Percentiles rank a stretch among this genome's conserved stretches.
These are phyloP conservation scores for Penaeus indicus DNA, from an alignment of 1,140 invertebrate genomes.

Conservation along the genomic window DNA sequence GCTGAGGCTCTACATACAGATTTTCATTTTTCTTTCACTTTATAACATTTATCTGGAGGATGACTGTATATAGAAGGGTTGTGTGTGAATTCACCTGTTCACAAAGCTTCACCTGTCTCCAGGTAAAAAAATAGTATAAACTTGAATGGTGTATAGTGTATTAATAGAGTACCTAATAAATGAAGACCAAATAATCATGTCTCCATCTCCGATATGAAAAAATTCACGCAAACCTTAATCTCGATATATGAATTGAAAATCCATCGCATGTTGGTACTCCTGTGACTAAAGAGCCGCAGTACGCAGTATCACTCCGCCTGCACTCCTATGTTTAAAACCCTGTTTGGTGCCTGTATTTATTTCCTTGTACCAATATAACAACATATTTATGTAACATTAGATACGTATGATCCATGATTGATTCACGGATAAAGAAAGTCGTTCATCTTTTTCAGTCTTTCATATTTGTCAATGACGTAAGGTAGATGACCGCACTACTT, in stretches of 20 bases:
- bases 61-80: neutral
- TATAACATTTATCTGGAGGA: neutral
- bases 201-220: neutral
- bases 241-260: constrained; percentile 20
- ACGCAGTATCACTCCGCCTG: constrained; percentile 47
- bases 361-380: neutral
- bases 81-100: constrained; percentile 48
- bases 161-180: neutral
- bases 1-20: too few relatives aligned
- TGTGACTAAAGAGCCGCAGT: constrained; percentile 41
- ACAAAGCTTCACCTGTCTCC: constrained; percentile 43
- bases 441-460: neutral
- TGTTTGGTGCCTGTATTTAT: constrained; percentile 22
- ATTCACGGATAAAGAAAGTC: neutral
- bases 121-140: constrained; percentile 35
- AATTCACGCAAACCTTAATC: neutral
- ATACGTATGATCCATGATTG: neutral
- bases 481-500: constrained; percentile 64
- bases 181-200: neutral
- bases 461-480: constrained; percentile 6
- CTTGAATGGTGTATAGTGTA: neutral
- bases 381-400: too few relatives aligned
- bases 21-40: neutral
- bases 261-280: constrained; percentile 23
- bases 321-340: constrained; percentile 51